Evolutionary conservation across 2,113 vertebrate species (phyloP).

Genomic region (Coregonus clupeaformis): DNA sequence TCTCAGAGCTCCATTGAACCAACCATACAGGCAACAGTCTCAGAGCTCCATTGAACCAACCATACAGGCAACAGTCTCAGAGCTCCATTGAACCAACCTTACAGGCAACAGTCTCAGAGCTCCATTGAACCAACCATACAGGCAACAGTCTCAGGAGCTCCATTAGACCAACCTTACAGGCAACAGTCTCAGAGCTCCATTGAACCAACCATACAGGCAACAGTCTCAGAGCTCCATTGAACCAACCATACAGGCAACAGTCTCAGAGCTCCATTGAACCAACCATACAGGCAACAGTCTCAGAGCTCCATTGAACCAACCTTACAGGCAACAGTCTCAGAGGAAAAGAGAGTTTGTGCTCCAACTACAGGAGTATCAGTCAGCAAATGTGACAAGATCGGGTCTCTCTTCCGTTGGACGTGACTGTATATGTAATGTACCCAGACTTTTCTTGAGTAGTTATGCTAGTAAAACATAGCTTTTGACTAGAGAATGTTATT

Average conservation of each 20-base stretch:
- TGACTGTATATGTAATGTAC: neutral
- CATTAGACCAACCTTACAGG: no score
- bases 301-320: slow-evolving; percentile 67
- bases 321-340: neutral
- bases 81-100: no score
- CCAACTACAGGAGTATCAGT: no score
- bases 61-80: no score
- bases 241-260: no score
- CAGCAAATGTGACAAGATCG: neutral
- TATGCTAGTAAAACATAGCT: neutral
- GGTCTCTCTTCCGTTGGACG: neutral
- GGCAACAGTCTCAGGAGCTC: no score
- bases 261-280: no score
- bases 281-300: slow-evolving; percentile 60
- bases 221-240: no score
- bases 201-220: no score
- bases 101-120: no score
- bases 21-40: neutral
- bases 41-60: neutral
- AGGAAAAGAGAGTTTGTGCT: neutral
- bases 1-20: slow-evolving; percentile 74
- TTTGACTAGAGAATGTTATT: neutral
- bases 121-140: no score
- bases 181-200: no score
- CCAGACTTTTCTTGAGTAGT: neutral